Base-by-base conservation (phyloP, 2,797 vertebrate species). In the Melopsittacus undulatus region DNA sequence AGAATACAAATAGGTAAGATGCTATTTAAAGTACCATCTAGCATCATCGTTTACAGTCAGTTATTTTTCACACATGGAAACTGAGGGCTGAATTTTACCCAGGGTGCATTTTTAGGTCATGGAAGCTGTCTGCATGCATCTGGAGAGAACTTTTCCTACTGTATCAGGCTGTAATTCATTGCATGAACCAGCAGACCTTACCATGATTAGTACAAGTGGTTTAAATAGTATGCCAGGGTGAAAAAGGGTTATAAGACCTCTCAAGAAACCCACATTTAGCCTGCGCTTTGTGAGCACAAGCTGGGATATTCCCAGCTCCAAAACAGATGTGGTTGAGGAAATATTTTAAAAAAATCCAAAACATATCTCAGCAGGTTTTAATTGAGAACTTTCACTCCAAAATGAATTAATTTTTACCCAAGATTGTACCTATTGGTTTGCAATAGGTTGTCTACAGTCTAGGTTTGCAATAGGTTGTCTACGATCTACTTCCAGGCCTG, bases 151-250 rank as follows among this genome's bases (percentile, higher is more conserved):
- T 20, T 87, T 84, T 87, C 22, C 62, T 52, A 14, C 27, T 69
- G 3, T 63, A 62, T 61, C 45, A 80, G 56, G 45, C 63, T 90
- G 46, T 32, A 77, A 93, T 70, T 95, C 54, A 85, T 77, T 67
- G 30, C 72, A 85, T 36, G 26, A 68, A 88, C 70, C 72, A 89
- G 56, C 82, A 96, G 81, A 94, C 38, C 86, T 95, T 90, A 66
- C 79, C 40, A 19, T 29, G 36, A 69, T 91, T 81, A 70, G 26
- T 74, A 48, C 45, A 92, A 95, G 52, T 11, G 8, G 26, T 87
- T 80, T 87, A 96, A 95, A 95, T 43, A 90, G 16, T 72, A 93
- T 92, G 52, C 59, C 82, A 81, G 27, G 13, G 23, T 92, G 80
- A 92, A 76, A 91, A 92, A 72, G 15, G 17, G 8, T 38, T 77